Percentiles rank a stretch among this genome's conserved stretches.
Evolutionary conservation across 2,797 vertebrate species (phyloP).

Genomic region (Lepilemur septentrionalis): DNA sequence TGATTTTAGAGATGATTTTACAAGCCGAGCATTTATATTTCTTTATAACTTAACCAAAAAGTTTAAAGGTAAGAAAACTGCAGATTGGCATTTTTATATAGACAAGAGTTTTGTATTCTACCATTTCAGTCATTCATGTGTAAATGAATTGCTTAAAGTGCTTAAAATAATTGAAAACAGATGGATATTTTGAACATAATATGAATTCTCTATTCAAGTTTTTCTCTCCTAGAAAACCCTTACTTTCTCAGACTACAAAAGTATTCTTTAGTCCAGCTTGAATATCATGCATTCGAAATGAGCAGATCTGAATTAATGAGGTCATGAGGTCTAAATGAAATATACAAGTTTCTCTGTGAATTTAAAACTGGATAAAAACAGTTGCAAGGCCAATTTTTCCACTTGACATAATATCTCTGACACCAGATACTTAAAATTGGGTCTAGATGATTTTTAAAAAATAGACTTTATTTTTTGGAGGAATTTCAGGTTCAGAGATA

Average conservation of each 20-base stretch:
- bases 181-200: constrained; percentile 35
- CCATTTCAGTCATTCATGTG: background rate
- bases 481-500: background rate
- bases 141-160: constrained; percentile 30
- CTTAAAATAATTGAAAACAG: constrained; percentile 60
- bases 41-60: background rate
- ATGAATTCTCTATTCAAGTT: background rate
- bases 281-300: constrained; percentile 35
- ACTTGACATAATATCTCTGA: background rate
- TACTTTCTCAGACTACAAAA: background rate
- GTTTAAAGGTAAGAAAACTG: background rate
- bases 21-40: background rate
- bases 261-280: background rate
- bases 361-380: constrained; percentile 44
- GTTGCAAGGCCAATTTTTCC: background rate
- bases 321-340: constrained; percentile 44
- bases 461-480: background rate
- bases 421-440: background rate
- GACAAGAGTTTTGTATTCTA: background rate
- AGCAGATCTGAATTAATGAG: constrained; percentile 60
- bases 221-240: background rate
- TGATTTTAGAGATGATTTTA: constrained; percentile 2
- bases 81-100: background rate
- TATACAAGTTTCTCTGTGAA: constrained; percentile 8
- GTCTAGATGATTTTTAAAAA: background rate